Percentiles rank a stretch among this genome's conserved stretches.
These are phyloP conservation scores for Cataglyphis rosenhaueri DNA, from an alignment of 2,888 invertebrate species.

Conservation along the genomic window DNA sequence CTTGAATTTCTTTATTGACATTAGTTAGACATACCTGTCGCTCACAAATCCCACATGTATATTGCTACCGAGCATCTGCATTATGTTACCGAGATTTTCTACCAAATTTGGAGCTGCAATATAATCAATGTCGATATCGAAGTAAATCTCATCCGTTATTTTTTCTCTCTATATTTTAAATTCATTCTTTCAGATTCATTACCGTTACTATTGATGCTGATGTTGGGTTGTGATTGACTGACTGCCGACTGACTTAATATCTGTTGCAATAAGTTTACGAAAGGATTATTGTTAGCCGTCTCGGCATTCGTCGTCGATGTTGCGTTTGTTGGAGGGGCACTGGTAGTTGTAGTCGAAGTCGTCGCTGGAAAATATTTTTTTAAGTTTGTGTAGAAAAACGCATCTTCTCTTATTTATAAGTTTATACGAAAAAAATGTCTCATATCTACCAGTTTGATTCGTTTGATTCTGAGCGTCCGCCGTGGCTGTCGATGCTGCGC, in stretches of 20 bases:
- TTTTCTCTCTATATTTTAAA: not conserved
- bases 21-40: conserved; percentile 60
- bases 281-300: conserved; percentile 40
- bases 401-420: not conserved
- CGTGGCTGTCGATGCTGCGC: conserved; percentile 86
- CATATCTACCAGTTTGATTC: conserved; percentile 72
- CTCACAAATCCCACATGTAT: conserved; percentile 54
- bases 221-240: conserved; percentile 45
- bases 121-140: conserved; percentile 9
- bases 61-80: conserved; percentile 57
- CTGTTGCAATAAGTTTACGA: conserved; percentile 55
- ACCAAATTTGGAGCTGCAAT: conserved; percentile 46
- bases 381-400: not conserved
- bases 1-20: not conserved
- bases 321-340: conserved; percentile 61
- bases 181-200: not conserved
- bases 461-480: conserved; percentile 74
- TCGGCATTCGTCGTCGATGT: conserved; percentile 62
- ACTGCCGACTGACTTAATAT: conserved; percentile 28
- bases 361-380: conserved; percentile 64
- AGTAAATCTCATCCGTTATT: not conserved
- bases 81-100: conserved; percentile 41
- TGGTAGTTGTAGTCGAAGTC: conserved; percentile 66
- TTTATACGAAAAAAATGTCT: not conserved
- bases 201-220: conserved; percentile 48